Evolutionary conservation across 2,797 vertebrate genomes (phyloP).

Genomic region (Propithecus perrieri): DNA sequence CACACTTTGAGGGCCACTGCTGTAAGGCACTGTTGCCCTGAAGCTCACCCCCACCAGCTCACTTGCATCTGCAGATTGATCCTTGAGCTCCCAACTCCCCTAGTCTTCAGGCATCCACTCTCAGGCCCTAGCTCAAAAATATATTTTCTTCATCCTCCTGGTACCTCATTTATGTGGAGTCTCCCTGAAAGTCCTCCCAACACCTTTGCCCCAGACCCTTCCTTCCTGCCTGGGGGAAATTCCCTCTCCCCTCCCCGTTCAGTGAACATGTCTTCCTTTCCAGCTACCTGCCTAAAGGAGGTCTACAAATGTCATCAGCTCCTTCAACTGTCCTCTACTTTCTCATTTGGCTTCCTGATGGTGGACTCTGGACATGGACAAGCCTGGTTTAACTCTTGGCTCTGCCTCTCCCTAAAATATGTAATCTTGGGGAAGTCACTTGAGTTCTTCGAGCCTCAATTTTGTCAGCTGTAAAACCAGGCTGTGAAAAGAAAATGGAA

Average conservation of each 20-base stretch:
- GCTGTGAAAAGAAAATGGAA: conserved; percentile 31
- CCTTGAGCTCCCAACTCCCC: neutral
- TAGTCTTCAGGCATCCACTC: neutral
- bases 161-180: neutral
- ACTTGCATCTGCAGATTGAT: neutral
- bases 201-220: neutral
- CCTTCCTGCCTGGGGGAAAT: neutral
- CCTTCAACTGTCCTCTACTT: neutral
- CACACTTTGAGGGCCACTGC: neutral
- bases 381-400: neutral
- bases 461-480: neutral
- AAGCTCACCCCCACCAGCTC: neutral
- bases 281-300: neutral
- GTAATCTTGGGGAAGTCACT: neutral
- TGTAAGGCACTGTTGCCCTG: neutral
- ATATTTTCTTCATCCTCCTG: neutral
- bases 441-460: neutral
- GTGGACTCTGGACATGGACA: neutral
- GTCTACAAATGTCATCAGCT: neutral
- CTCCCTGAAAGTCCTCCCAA: neutral
- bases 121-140: neutral
- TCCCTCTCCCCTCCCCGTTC: neutral
- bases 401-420: neutral
- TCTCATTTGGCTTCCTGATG: neutral
- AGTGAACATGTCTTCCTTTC: neutral